phyloP scores from a whole-genome alignment of 1,140 invertebrate genomes.

The Brachionus rotundiformis region DNA sequence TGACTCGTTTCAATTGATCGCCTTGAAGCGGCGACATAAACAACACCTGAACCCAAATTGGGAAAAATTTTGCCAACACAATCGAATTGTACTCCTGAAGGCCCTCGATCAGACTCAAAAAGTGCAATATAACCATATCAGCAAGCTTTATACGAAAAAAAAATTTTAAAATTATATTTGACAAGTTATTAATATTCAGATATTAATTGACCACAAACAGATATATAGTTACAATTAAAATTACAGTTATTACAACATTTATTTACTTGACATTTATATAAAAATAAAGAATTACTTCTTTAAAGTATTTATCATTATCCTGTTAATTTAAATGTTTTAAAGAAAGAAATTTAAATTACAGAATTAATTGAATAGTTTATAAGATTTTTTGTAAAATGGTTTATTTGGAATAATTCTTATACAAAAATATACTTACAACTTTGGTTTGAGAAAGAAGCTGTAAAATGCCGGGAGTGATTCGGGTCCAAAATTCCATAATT shows the following conservation, averaged over 20 bases:
- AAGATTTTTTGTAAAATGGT: background rate
- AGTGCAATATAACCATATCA: constrained; percentile 96
- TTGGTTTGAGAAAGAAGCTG: constrained; percentile 90
- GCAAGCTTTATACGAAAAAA: constrained; percentile 72
- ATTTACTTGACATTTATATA: background rate
- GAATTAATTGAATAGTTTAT: background rate
- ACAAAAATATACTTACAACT: constrained; percentile 70
- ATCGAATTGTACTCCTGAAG: constrained; percentile 91
- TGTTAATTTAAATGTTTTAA: constrained; percentile 27
- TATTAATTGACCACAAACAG: too few relatives aligned
- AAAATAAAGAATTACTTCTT: constrained; percentile 32
- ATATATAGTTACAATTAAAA: constrained; percentile 28
- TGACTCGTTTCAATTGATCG: constrained; percentile 23
- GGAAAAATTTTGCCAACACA: constrained; percentile 71
- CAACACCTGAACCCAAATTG: constrained; percentile 79
- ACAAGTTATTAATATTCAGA: background rate
- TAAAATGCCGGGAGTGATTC: constrained; percentile 90
- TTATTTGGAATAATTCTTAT: background rate
- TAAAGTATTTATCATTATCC: constrained; percentile 51
- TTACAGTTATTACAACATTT: constrained; percentile 29
- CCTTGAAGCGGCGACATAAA: constrained; percentile 75
- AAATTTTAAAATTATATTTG: constrained; percentile 7
- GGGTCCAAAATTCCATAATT: constrained; percentile 96
- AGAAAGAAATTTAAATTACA: constrained; percentile 17
- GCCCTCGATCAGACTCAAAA: constrained; percentile 89